These are phyloP conservation scores for Microtus montanus DNA, from an alignment of 2,113 vertebrate genomes.

Conservation along the genomic window DNA sequence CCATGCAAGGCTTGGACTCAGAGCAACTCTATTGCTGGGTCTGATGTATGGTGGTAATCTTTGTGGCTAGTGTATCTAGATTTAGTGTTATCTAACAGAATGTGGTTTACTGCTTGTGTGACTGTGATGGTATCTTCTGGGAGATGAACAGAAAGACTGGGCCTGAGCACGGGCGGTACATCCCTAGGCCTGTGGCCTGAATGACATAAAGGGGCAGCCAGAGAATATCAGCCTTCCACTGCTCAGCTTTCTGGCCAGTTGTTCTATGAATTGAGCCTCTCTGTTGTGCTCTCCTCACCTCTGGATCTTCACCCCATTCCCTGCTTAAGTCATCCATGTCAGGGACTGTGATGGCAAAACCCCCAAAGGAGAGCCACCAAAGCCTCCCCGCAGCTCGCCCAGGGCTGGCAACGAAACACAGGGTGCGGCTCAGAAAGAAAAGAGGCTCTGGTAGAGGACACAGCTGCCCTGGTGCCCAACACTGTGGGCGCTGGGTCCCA, in stretches of 20 bases:
- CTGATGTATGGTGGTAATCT: not conserved
- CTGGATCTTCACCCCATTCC: not conserved
- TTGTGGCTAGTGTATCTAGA: not conserved
- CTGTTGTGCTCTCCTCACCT: not conserved
- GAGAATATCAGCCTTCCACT: no score
- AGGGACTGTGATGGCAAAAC: not conserved
- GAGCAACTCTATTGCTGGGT: no score
- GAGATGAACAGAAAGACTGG: not conserved
- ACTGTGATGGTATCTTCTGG: not conserved
- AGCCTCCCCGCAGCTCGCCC: fast-evolving
- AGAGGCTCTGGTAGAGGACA: fast-evolving
- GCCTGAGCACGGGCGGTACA: not conserved
- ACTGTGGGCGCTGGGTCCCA: no score
- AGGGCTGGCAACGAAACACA: not conserved
- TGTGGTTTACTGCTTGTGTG: not conserved
- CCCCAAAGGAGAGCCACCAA: not conserved
- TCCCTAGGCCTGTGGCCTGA: not conserved
- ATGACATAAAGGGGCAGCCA: not conserved
- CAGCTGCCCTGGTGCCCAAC: not conserved
- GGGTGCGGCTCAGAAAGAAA: fast-evolving
- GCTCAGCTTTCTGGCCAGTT: not conserved
- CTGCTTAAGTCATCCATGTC: not conserved
- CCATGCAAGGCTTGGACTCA: not conserved
- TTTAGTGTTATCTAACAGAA: not conserved
- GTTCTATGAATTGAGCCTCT: not conserved